These are phyloP conservation scores for Ianthella basta DNA, from an alignment of 37 sponge, comb jelly and placozoan genomes.

Conservation along the genomic window DNA sequence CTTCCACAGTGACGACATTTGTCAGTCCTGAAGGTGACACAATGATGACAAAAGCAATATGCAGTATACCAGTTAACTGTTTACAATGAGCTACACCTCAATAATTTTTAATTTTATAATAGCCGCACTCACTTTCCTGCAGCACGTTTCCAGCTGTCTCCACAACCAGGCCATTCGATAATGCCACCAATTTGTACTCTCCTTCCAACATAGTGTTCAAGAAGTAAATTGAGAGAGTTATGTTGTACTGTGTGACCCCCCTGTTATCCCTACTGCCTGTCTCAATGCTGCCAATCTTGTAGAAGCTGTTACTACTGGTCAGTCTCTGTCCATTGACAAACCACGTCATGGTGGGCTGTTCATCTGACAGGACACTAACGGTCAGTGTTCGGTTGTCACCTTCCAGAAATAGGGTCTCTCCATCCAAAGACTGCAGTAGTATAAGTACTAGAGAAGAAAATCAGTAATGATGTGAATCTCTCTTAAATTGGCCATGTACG, in stretches of 20 bases:
- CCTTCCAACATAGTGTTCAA: slow-evolving; percentile 1
- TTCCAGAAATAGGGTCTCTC: slow-evolving; percentile 25
- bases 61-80: too few relatives aligned
- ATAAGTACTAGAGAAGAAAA: neutral
- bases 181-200: neutral
- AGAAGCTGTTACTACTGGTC: slow-evolving; percentile 9
- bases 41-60: neutral
- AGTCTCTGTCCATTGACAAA: neutral
- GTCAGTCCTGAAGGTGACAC: slow-evolving; percentile 18
- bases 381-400: slow-evolving; percentile 8
- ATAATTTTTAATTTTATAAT: too few relatives aligned
- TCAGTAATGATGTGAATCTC: neutral
- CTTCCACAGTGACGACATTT: neutral
- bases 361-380: slow-evolving; percentile 43
- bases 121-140: slow-evolving; percentile 15
- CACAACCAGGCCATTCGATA: neutral
- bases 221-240: neutral
- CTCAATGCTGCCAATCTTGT: neutral
- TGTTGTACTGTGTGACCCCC: slow-evolving; percentile 16
- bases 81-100: neutral
- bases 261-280: neutral
- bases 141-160: slow-evolving; percentile 9
- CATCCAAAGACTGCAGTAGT: neutral
- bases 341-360: slow-evolving; percentile 28
- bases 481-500: neutral